Base-by-base conservation (phyloP, 2,113 vertebrate species). In the Prietella phreatophila region DNA sequence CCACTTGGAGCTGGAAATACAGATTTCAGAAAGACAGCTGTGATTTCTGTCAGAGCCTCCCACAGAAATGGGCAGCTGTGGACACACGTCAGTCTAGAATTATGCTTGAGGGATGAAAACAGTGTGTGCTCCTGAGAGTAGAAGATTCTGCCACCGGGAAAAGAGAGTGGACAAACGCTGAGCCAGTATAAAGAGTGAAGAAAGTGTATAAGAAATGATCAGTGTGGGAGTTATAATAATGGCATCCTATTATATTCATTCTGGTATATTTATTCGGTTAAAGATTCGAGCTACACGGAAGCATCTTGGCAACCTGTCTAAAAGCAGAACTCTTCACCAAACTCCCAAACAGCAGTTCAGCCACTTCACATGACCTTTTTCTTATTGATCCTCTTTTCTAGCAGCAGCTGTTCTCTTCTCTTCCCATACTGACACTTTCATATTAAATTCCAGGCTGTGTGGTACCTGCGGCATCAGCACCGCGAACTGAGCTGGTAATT, bases 401-500 rank as follows among this genome's bases (percentile, higher is more conserved):
- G 61, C 82, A 20, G 4, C 61, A 78, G 60, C 73, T 92, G 61
- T 39, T 84, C 55, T 83, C 42, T 87, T 15, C 82, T 76, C 60
- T 15, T 42, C 58, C 87, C 47, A 65, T 81, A 36, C 71, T 82
- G 82, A 50, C 17, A 78, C 58, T 65, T 50, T 84, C 86, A 84
- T 90, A 84, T 91, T 55, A 76, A 50, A 91, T 91, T 88, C 87
- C 86, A 83, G 91, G 71, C 91, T 39, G 36, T 75, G 85, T 55
- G 83, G 82, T 82, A 89, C 89, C 89, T 94, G 95, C 93, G 79
- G 93, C 33, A 92, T 95, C 95, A 94, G 94, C 92, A 86, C 89
- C 86, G 63, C 86, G 85, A 81, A 65, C 4, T 60, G 82, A 69
- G 61, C 85, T 82, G 90, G 92, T 92, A 92, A 94, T 95, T 94